Conservation (phyloP, 2,888 invertebrate genomes). For the Drosophila dives region DNA sequence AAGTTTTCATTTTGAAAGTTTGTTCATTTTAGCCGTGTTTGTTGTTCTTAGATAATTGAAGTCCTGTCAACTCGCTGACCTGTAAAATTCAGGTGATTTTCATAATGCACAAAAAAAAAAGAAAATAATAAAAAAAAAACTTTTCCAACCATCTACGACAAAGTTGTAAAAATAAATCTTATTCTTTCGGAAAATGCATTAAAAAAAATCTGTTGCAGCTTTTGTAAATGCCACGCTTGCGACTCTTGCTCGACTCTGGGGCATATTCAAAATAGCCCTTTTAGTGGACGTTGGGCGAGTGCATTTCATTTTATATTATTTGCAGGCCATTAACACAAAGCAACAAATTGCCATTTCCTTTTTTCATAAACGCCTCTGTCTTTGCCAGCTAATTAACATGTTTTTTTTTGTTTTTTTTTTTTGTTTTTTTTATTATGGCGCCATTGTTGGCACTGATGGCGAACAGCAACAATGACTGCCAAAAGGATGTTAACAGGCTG, state of each 20-base stretch:
- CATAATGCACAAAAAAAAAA: neutral
- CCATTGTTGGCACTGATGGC: conserved; percentile 39
- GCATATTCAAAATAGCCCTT: neutral
- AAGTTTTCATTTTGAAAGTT: conserved; percentile 16
- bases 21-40: neutral
- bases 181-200: neutral
- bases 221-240: neutral
- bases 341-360: conserved; percentile 63
- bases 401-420: neutral
- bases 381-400: conserved; percentile 52
- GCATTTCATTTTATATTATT: neutral
- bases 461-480: conserved; percentile 14
- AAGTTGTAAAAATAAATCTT: neutral
- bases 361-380: conserved; percentile 41
- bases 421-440: conserved; percentile 16
- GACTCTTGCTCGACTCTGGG: neutral
- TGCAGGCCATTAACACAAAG: conserved; percentile 5
- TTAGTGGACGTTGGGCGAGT: neutral
- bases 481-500: conserved; percentile 36
- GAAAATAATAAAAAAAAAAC: neutral
- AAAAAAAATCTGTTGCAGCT: neutral
- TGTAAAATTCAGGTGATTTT: conserved; percentile 16
- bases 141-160: neutral
- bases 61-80: conserved; percentile 24
- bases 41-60: conserved; percentile 22